A percentile compares a stretch with the other conserved stretches of the same genome.
Evolutionary conservation across 2,113 vertebrate species (phyloP).

Genomic region (Dolichallabes microphthalmus): DNA sequence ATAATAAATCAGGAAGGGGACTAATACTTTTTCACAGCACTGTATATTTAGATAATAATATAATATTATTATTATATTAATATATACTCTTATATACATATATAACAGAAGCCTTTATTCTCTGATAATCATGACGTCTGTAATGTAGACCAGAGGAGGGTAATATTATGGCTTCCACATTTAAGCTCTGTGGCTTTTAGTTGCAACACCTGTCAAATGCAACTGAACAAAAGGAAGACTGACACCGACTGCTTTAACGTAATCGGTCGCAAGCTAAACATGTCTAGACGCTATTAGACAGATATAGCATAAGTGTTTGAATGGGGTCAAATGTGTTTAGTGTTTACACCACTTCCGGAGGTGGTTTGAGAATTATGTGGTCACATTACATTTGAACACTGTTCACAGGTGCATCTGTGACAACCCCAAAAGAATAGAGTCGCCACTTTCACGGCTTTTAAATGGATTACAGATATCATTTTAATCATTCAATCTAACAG

Average conservation of each 20-base stretch:
- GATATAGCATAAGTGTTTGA: not conserved
- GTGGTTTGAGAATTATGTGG: not conserved
- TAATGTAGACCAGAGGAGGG: not conserved
- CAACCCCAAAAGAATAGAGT: not conserved
- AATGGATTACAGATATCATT: not conserved
- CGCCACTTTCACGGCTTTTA: not conserved
- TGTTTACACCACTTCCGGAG: not conserved
- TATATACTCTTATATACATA: not conserved
- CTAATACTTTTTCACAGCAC: too few relatives aligned
- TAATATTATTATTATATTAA: too few relatives aligned
- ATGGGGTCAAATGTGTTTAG: not conserved
- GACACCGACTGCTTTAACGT: not conserved
- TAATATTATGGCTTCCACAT: not conserved
- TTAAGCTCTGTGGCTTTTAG: not conserved
- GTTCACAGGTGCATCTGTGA: not conserved
- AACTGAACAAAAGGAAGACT: not conserved
- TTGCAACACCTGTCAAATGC: not conserved
- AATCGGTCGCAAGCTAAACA: not conserved
- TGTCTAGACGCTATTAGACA: not conserved
- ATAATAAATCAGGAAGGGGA: too few relatives aligned
- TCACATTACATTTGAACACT: not conserved
- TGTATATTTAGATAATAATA: too few relatives aligned
- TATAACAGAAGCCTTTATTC: not conserved
- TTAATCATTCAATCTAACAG: not conserved
- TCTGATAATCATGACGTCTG: not conserved